Conservation (phyloP, 2,888 invertebrate genomes). For the Aquatica leii region DNA sequence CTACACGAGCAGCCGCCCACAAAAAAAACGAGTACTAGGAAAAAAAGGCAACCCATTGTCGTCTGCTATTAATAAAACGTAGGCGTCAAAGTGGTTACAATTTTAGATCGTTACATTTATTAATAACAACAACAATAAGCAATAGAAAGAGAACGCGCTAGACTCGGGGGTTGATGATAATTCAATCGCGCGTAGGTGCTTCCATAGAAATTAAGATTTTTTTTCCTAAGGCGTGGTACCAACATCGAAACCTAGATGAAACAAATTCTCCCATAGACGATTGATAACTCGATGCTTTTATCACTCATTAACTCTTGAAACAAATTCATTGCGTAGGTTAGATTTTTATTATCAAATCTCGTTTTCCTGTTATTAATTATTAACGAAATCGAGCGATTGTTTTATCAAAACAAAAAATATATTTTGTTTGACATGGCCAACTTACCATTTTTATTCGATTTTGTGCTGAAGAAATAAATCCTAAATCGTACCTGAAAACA, state of each 20-base stretch:
- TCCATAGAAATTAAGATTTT: not conserved
- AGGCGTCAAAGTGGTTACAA: slow-evolving; percentile 42
- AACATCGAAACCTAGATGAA: not conserved
- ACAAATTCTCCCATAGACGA: not conserved
- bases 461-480: slow-evolving; percentile 2
- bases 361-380: not conserved
- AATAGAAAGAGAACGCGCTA: slow-evolving; percentile 32
- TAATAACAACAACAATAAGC: slow-evolving; percentile 9
- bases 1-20: slow-evolving; percentile 40
- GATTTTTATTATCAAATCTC: not conserved
- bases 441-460: slow-evolving; percentile 10
- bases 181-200: slow-evolving; percentile 45
- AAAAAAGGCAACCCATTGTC: slow-evolving; percentile 41
- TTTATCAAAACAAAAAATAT: not conserved
- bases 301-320: not conserved
- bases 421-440: not conserved
- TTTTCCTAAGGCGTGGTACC: slow-evolving; percentile 38
- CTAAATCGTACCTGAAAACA: slow-evolving; percentile 6
- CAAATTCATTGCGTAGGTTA: not conserved
- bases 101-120: slow-evolving; percentile 27
- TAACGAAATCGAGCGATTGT: not conserved
- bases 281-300: not conserved
- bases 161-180: slow-evolving; percentile 40
- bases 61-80: slow-evolving; percentile 48
- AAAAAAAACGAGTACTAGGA: slow-evolving; percentile 34